These are phyloP conservation scores for Argyra leucocephala DNA, from an alignment of 2,888 invertebrate genomes.

Conservation along the genomic window DNA sequence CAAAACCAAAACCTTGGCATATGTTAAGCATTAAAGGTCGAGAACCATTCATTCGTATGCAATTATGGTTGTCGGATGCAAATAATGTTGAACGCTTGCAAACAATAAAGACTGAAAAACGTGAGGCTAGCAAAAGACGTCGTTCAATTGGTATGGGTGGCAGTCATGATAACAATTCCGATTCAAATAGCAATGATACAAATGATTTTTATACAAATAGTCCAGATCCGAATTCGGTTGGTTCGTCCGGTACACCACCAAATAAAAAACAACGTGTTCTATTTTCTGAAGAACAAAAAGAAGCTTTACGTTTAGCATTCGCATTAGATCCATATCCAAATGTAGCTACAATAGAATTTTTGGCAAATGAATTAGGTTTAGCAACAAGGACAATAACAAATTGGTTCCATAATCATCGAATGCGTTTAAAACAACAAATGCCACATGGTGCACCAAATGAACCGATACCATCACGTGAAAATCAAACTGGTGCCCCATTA, in stretches of 20 bases:
- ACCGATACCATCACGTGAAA: conserved; percentile 63
- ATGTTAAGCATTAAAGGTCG: conserved; percentile 97
- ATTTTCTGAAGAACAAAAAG: conserved; percentile 97
- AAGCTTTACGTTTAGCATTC: conserved; percentile 87
- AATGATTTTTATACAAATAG: conserved; percentile 81
- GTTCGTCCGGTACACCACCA: conserved; percentile 60
- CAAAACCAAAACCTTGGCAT: conserved; percentile 98
- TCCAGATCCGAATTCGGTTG: conserved; percentile 56
- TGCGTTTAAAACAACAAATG: conserved; percentile 88
- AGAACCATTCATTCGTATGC: conserved; percentile 94
- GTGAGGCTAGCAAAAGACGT: conserved; percentile 84
- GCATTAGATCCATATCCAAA: conserved; percentile 95
- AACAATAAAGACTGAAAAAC: conserved; percentile 77
- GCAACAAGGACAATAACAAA: conserved; percentile 95
- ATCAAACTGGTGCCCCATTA: conserved; percentile 64
- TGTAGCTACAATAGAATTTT: conserved; percentile 88
- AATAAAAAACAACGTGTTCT: conserved; percentile 90
- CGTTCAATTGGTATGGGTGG: conserved; percentile 73
- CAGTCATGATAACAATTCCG: conserved; percentile 76
- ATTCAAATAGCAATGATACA: conserved; percentile 79
- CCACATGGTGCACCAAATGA: conserved; percentile 66
- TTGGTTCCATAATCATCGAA: conserved; percentile 99
- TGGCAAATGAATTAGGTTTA: conserved; percentile 82
- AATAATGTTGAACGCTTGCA: conserved; percentile 90
- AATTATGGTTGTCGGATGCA: conserved; percentile 91